Percentiles rank a stretch among this genome's conserved stretches.
These are phyloP conservation scores for Molossus molossus DNA, from an alignment of 2,797 vertebrate species.

Conservation along the genomic window DNA sequence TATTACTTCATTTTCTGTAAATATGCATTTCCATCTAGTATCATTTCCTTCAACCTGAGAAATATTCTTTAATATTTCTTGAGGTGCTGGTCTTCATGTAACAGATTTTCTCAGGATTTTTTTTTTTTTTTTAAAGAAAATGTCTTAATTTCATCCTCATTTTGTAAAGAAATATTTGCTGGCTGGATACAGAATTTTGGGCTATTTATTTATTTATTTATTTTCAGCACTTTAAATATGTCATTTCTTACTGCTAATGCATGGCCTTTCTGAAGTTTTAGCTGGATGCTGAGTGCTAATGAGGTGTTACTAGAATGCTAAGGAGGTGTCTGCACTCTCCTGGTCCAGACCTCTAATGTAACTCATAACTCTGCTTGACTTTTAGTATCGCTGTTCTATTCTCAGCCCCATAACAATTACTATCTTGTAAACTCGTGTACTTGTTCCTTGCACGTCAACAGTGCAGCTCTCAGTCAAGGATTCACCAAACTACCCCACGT, in stretches of 20 bases:
- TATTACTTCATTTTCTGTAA: neutral
- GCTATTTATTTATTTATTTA: neutral
- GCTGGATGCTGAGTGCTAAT: neutral
- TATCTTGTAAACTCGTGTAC: neutral
- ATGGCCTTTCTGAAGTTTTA: constrained; percentile 52
- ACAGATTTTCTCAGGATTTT: neutral
- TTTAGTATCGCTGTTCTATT: neutral
- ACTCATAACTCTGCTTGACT: neutral
- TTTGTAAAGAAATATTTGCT: neutral
- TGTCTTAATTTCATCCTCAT: constrained; percentile 40
- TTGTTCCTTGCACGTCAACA: neutral
- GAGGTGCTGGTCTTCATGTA: neutral
- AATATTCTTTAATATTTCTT: constrained; percentile 27
- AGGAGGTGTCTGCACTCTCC: neutral
- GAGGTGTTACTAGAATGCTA: neutral
- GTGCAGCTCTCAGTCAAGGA: neutral
- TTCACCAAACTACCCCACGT: neutral
- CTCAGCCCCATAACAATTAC: neutral
- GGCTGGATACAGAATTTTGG: constrained; percentile 40
- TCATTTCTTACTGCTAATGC: neutral
- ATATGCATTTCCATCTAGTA: neutral
- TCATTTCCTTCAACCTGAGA: neutral
- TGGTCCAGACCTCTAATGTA: neutral
- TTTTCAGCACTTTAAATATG: constrained; percentile 27
- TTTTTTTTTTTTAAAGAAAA: neutral